Evolutionary conservation across 2,113 vertebrate genomes (phyloP).

Genomic region (Hylia prasina): DNA sequence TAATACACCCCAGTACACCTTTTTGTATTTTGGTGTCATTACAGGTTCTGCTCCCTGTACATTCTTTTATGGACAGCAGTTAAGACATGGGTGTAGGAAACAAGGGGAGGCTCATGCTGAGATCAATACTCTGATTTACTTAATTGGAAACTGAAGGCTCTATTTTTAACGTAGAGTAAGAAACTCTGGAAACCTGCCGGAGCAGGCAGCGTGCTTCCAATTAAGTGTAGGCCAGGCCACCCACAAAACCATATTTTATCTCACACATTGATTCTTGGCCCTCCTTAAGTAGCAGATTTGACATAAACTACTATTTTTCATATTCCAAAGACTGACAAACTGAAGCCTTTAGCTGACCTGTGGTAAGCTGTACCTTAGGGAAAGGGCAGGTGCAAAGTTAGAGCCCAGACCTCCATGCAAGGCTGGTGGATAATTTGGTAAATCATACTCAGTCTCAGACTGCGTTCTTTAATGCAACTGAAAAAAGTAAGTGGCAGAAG

Average conservation of each 20-base stretch:
- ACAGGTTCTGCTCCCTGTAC: not conserved
- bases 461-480: not conserved
- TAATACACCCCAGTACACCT: accelerated
- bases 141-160: not conserved
- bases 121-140: not conserved
- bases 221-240: not conserved
- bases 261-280: not conserved
- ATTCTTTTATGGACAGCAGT: not conserved
- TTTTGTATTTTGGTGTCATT: accelerated
- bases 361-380: not conserved
- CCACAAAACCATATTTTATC: not conserved
- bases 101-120: not conserved
- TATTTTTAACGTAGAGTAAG: not conserved
- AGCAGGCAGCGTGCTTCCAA: not conserved
- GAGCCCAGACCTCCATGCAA: not conserved
- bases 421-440: not conserved
- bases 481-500: not conserved
- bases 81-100: not conserved
- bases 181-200: not conserved
- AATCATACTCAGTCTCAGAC: not conserved
- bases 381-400: not conserved
- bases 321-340: not conserved
- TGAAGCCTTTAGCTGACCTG: not conserved
- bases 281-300: not conserved
- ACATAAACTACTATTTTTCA: not conserved